Conservation (phyloP, 2,797 vertebrate species). For the Periophthalmus magnuspinnatus region DNA sequence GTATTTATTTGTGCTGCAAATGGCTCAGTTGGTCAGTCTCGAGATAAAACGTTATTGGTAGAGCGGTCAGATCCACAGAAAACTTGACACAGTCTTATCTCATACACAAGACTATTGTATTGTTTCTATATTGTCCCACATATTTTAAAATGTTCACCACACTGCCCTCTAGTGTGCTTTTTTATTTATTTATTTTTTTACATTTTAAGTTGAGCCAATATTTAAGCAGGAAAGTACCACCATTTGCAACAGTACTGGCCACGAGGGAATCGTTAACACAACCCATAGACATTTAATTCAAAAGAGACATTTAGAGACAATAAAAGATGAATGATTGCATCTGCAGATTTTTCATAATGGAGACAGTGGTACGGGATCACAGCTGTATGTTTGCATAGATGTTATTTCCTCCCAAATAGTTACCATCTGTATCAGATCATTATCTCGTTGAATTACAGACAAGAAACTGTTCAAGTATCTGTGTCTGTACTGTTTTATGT, state of each 20-base stretch:
- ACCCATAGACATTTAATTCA: background rate
- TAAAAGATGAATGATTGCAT: background rate
- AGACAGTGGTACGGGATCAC: background rate
- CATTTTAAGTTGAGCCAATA: background rate
- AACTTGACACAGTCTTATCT: background rate
- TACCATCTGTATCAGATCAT: background rate
- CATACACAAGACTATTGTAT: slow-evolving; percentile 14
- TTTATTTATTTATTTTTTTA: background rate
- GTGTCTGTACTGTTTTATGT: too few species aligned
- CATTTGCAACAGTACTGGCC: background rate
- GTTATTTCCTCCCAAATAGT: background rate
- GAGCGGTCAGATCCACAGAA: background rate
- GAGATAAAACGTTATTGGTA: too few species aligned
- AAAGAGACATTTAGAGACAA: background rate
- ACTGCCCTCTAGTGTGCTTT: slow-evolving; percentile 60
- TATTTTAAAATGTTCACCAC: slow-evolving; percentile 22
- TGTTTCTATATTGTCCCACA: slow-evolving; percentile 6
- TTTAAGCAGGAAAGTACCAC: too few species aligned
- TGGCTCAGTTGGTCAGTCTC: too few species aligned
- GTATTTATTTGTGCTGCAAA: too few species aligned
- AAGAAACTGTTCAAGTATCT: too few species aligned
- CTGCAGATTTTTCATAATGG: background rate
- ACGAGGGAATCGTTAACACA: background rate
- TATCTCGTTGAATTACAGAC: too few species aligned
- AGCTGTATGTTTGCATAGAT: background rate